Evolutionary conservation across 2,888 invertebrate species (phyloP), one percentile per base, ranked within the genome.

Genomic region (Coenonympha glycerion): DNA sequence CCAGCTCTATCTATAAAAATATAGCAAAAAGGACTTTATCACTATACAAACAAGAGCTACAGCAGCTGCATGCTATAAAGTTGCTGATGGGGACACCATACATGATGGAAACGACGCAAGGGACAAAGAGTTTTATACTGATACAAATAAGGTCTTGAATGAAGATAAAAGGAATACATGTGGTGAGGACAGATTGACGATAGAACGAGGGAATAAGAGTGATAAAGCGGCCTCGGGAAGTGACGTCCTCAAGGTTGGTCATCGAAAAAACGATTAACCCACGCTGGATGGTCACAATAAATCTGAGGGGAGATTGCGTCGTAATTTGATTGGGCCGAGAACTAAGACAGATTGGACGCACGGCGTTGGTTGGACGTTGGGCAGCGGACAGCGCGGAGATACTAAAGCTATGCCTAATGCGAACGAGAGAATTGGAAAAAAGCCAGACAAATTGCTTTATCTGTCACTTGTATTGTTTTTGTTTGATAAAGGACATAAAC

Each of bases 161-260:
- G 56, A 47, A 49, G 45, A 42, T 47, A 55, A 46, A 47, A 53
- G 53, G 37, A 55, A 57, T 61, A 15, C 41, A 34, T 13, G 44
- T 30, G 16, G 60, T 55, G 54, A 52, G 60, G 63, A 65, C 65
- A 67, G 68, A 68, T 71, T 69, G 66, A 60, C 63, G 68, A 57
- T 60, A 59, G 63, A 67, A 73, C 64, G 65, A 67, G 63, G 60
- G 64, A 65, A 66, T 67, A 65, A 73, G 66, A 66, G 68, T 73
- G 73, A 75, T 71, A 63, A 68, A 73, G 73, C 64, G 69, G 65
- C 65, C 66, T 59, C 61, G 61, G 58, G 57, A 57, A 58, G 59
- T 54, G 64, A 59, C 52, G 49, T 59, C 47, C 52, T 54, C 52
- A 49, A 60, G 58, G 55, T 42, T 46, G 30, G 41, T 47, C 52